A percentile compares a stretch with the other conserved stretches of the same genome.
phyloP scores from a whole-genome alignment of 2,797 vertebrate genomes.

The Epinephelus coioides region DNA sequence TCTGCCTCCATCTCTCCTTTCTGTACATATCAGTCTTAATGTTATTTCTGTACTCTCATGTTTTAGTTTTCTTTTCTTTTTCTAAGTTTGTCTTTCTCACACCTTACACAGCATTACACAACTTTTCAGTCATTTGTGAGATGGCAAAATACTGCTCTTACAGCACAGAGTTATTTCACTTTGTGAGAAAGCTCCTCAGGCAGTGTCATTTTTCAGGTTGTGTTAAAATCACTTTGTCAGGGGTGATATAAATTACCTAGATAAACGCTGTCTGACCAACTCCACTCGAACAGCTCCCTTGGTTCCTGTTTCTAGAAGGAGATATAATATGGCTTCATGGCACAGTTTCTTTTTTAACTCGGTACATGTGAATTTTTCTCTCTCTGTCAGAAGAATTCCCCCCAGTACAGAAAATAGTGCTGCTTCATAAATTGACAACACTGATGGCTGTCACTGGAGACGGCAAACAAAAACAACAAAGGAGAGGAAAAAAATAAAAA shows the following conservation, averaged over 20 bases:
- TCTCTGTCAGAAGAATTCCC: slow-evolving; percentile 56
- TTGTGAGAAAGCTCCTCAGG: slow-evolving; percentile 62
- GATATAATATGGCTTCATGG: slow-evolving; percentile 51
- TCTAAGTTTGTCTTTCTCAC: slow-evolving; percentile 18
- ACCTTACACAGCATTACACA: slow-evolving; percentile 9
- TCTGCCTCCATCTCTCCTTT: slow-evolving; percentile 5
- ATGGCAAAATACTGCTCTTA: slow-evolving; percentile 43
- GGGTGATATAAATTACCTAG: slow-evolving; percentile 70
- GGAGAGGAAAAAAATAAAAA: slow-evolving; percentile 11
- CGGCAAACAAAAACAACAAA: slow-evolving; percentile 46
- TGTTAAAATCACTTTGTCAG: slow-evolving; percentile 72
- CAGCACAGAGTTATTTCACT: slow-evolving; percentile 57
- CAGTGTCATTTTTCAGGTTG: slow-evolving; percentile 70
- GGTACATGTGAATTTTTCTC: slow-evolving; percentile 28
- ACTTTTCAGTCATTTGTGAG: slow-evolving; percentile 37
- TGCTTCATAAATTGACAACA: slow-evolving; percentile 63
- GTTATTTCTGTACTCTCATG: neutral
- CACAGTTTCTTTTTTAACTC: slow-evolving; percentile 41
- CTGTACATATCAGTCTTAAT: neutral
- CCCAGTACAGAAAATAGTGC: slow-evolving; percentile 36
- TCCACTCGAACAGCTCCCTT: slow-evolving; percentile 44
- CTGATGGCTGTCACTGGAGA: slow-evolving; percentile 57
- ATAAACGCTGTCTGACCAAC: slow-evolving; percentile 66
- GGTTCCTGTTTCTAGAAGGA: slow-evolving; percentile 50
- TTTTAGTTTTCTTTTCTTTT: slow-evolving; percentile 12